Conservation (phyloP, 2,888 invertebrate species). For the Nemurella pictetii region DNA sequence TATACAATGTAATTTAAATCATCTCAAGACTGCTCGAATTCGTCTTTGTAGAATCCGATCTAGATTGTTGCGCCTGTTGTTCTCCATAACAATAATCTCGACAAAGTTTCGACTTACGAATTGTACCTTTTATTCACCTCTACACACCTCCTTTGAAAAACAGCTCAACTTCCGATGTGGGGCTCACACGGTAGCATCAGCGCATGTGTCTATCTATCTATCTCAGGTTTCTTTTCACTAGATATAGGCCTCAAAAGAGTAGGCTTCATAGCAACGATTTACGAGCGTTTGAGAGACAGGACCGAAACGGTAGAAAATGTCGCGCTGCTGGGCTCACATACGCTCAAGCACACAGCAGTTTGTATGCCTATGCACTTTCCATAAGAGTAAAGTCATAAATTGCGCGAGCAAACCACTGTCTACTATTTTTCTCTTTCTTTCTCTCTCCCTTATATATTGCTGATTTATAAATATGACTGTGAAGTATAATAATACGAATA, state of each 20-base stretch:
- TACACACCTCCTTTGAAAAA: background rate
- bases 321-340: conserved; percentile 51
- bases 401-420: conserved; percentile 43
- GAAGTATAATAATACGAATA: conserved; percentile 51
- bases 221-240: conserved; percentile 39
- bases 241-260: conserved; percentile 35
- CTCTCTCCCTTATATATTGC: conserved; percentile 50
- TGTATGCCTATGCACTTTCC: conserved; percentile 49
- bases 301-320: conserved; percentile 50
- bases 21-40: background rate
- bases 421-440: conserved; percentile 34
- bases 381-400: conserved; percentile 46
- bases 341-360: conserved; percentile 49
- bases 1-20: background rate
- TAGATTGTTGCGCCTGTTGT: conserved; percentile 1
- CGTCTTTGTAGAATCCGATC: background rate
- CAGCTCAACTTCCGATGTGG: background rate
- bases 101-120: conserved; percentile 25
- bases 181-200: background rate
- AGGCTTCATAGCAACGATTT: conserved; percentile 22
- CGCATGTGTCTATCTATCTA: conserved; percentile 37
- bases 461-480: conserved; percentile 58
- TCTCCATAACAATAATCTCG: conserved; percentile 10
- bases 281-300: conserved; percentile 13
- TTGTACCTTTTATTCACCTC: conserved; percentile 1